Evolutionary conservation across 2,888 invertebrate genomes (phyloP).

Genomic region (Orchesellides sinensis): DNA sequence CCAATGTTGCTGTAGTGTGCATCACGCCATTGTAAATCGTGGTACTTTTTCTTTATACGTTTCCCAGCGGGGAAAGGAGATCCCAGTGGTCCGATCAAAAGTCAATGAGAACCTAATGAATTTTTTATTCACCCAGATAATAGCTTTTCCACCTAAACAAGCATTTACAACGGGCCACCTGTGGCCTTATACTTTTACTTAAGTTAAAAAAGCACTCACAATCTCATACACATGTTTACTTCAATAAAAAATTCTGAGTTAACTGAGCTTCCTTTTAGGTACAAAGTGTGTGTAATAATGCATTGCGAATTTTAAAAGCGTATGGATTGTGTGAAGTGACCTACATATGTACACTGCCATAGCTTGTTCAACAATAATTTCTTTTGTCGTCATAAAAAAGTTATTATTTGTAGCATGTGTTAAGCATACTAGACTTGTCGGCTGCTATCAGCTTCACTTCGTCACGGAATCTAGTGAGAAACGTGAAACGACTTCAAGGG

Average conservation of each 20-base stretch:
- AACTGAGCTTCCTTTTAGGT: too few species aligned
- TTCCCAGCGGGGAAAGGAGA: conserved; percentile 24
- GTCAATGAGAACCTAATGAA: conserved; percentile 57
- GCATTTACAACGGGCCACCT: conserved; percentile 41
- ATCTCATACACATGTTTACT: too few species aligned
- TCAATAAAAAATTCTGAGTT: too few species aligned
- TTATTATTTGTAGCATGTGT: too few species aligned
- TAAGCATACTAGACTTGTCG: too few species aligned
- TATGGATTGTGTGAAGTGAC: too few species aligned
- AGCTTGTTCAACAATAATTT: too few species aligned
- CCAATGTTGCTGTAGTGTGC: neutral
- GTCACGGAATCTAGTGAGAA: neutral
- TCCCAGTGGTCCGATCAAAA: conserved; percentile 53
- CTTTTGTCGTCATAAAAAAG: neutral
- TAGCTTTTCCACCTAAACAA: conserved; percentile 53
- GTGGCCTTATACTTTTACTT: too few species aligned
- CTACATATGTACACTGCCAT: neutral
- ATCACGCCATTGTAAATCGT: neutral
- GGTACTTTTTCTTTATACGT: neutral
- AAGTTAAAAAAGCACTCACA: too few species aligned
- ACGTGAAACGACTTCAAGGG: too few species aligned
- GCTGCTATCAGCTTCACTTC: neutral
- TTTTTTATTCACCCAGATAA: conserved; percentile 55
- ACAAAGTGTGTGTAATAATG: too few species aligned
- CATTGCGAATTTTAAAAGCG: too few species aligned